Conservation (phyloP, 2,113 vertebrate species). For the Craseonycteris thonglongyai region DNA sequence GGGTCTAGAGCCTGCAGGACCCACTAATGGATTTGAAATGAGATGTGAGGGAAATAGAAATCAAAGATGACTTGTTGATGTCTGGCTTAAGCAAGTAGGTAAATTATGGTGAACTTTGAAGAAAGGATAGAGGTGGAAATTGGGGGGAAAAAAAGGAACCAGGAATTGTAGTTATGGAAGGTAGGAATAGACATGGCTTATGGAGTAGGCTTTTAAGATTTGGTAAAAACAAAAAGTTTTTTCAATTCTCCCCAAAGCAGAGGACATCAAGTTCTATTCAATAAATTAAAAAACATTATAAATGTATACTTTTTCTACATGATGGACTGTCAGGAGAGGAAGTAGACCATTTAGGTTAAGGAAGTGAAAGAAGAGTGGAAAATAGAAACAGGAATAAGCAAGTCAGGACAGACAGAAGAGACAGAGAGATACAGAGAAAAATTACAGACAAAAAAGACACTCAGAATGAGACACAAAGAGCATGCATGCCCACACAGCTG, state of each 20-base stretch:
- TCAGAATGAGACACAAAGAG: not conserved
- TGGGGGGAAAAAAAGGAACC: not conserved
- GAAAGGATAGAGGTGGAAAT: conserved; percentile 1
- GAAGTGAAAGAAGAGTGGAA: not conserved
- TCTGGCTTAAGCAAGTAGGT: not conserved
- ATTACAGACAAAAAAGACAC: not conserved
- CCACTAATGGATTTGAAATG: not conserved
- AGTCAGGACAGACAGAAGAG: not conserved
- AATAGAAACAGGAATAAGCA: not conserved
- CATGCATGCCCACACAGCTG: not conserved
- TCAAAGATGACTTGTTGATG: not conserved
- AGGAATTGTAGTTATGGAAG: not conserved
- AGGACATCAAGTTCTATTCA: not conserved
- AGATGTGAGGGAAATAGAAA: not conserved
- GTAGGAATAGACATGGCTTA: not conserved
- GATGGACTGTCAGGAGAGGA: not conserved
- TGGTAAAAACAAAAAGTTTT: not conserved
- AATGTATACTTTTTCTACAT: not conserved
- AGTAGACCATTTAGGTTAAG: not conserved
- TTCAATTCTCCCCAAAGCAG: not conserved
- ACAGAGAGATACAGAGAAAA: not conserved
- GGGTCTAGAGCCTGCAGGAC: not conserved
- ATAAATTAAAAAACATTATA: not conserved
- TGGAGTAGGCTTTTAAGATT: not conserved
- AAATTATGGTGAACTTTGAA: not conserved